These are phyloP conservation scores for Corvus moneduloides DNA, from an alignment of 2,113 vertebrate genomes.

Conservation along the genomic window DNA sequence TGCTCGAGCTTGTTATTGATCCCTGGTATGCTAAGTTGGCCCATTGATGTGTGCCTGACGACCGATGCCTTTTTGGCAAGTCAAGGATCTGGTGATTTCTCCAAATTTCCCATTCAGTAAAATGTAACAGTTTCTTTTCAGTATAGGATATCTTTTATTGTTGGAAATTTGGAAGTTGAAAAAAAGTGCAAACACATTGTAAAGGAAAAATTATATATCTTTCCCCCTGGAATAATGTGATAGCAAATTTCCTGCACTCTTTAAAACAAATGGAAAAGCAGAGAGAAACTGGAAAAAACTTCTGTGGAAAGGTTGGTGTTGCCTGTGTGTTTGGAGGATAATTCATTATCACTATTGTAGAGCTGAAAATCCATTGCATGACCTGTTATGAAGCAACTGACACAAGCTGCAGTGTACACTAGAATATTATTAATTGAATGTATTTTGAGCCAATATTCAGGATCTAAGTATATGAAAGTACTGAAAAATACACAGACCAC, in stretches of 20 bases:
- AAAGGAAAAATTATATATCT: background rate
- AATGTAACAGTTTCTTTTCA: background rate
- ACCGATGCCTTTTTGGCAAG: background rate
- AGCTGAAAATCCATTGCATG: background rate
- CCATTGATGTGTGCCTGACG: background rate
- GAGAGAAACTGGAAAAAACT: constrained; percentile 1
- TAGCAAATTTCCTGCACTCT: constrained; percentile 13
- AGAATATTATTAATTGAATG: background rate
- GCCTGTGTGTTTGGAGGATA: background rate
- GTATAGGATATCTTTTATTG: background rate
- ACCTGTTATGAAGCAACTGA: background rate
- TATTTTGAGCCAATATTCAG: background rate
- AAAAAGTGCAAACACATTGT: background rate
- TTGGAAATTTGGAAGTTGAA: background rate
- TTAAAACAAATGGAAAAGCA: constrained; percentile 36
- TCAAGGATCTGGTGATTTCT: background rate
- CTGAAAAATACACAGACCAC: background rate
- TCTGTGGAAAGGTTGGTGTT: background rate
- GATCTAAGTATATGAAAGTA: background rate
- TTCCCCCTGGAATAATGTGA: constrained; percentile 14
- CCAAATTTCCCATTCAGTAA: background rate
- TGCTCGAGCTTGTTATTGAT: background rate
- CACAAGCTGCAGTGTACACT: background rate
- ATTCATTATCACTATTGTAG: background rate
- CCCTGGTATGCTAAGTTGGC: background rate